Evolutionary conservation across 2,888 invertebrate species (phyloP).

Genomic region (Caenorhabditis sp.): DNA sequence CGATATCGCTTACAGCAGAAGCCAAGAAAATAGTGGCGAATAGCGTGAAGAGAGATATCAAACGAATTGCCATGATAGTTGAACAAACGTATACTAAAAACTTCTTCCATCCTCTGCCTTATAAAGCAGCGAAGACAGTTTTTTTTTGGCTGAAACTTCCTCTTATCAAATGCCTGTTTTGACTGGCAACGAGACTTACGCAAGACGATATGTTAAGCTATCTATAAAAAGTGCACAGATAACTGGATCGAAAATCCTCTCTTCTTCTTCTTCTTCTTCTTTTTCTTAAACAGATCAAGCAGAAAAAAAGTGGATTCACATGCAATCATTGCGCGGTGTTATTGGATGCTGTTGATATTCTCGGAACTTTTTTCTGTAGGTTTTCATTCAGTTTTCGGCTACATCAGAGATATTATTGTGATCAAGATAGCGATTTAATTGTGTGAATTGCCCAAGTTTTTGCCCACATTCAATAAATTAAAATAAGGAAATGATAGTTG

Average conservation of each 20-base stretch:
- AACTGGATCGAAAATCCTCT: constrained; percentile 30
- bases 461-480: neutral
- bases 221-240: constrained; percentile 31
- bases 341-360: neutral
- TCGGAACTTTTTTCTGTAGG: neutral
- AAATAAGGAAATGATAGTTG: neutral
- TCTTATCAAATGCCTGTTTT: constrained; percentile 44
- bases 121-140: constrained; percentile 14
- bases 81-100: neutral
- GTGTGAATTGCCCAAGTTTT: neutral
- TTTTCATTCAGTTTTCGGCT: neutral
- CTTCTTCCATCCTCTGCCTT: constrained; percentile 22
- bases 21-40: neutral
- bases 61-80: constrained; percentile 8
- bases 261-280: neutral
- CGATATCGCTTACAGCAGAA: constrained; percentile 8
- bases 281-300: neutral
- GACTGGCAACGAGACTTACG: constrained; percentile 42
- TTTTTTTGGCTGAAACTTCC: constrained; percentile 29
- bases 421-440: neutral
- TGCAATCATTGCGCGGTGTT: neutral
- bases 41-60: constrained; percentile 5
- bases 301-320: neutral
- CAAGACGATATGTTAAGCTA: constrained; percentile 14
- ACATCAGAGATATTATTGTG: neutral